Percentiles rank a stretch among this genome's conserved stretches.
These are phyloP conservation scores for Thryonomys swinderianus DNA, from an alignment of 2,113 vertebrate genomes.

Conservation along the genomic window DNA sequence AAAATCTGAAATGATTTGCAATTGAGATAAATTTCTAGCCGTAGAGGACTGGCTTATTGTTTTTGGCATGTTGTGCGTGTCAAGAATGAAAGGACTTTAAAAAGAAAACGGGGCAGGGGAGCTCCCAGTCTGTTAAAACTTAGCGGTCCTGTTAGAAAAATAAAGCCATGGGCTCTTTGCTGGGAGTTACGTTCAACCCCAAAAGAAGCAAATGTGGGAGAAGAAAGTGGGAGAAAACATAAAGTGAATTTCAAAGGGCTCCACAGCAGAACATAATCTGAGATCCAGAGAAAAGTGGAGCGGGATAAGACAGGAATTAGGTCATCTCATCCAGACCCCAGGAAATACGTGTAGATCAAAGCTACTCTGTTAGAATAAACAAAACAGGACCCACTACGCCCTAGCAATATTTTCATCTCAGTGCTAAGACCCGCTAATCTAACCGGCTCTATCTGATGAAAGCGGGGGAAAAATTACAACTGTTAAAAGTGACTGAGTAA, in stretches of 20 bases:
- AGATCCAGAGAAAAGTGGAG: conserved; percentile 75
- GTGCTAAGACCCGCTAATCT: conserved; percentile 75
- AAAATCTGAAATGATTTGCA: conserved; percentile 70
- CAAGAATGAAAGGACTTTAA: conserved; percentile 50
- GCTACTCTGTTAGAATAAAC: conserved; percentile 73
- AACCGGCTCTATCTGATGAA: conserved; percentile 64
- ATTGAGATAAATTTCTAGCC: conserved; percentile 57
- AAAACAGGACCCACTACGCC: conserved; percentile 64
- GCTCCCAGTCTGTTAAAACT: conserved; percentile 63
- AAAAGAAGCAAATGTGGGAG: conserved; percentile 58
- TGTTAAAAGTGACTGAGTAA: conserved; percentile 68
- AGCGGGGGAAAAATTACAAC: conserved; percentile 71
- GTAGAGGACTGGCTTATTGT: conserved; percentile 74
- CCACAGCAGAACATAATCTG: conserved; percentile 61
- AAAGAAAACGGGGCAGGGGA: not conserved
- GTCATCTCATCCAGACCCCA: conserved; percentile 80
- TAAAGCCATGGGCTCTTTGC: conserved; percentile 46
- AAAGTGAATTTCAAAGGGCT: conserved; percentile 77
- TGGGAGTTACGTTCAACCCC: conserved; percentile 23
- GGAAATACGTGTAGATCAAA: conserved; percentile 82
- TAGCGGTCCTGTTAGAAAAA: conserved; percentile 73
- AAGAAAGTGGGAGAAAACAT: not conserved
- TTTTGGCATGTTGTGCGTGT: conserved; percentile 69
- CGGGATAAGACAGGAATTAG: conserved; percentile 78
- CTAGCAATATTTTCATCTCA: conserved; percentile 75